These are phyloP conservation scores for Andrena cerasifolii DNA, from an alignment of 1,140 invertebrate species.

Conservation along the genomic window DNA sequence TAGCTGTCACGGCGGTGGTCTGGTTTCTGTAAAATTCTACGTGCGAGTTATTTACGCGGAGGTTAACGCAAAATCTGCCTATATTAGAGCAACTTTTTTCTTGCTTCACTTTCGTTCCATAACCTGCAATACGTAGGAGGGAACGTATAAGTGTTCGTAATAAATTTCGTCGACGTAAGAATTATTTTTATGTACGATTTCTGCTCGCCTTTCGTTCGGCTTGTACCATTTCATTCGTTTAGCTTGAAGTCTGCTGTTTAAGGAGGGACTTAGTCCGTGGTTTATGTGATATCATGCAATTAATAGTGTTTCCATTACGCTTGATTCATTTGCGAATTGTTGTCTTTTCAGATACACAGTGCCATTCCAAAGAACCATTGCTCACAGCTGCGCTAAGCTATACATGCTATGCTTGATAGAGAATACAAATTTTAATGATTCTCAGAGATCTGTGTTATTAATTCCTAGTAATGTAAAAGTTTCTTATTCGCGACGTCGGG, in stretches of 20 bases:
- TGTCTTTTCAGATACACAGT: constrained; percentile 75
- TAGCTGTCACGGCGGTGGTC: neutral
- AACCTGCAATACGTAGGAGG: constrained; percentile 13
- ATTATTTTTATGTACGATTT: neutral
- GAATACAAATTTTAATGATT: constrained; percentile 36
- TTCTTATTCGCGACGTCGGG: constrained; percentile 20
- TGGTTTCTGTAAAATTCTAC: neutral
- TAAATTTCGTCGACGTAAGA: neutral
- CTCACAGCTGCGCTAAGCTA: constrained; percentile 76
- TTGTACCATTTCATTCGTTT: too few relatives aligned
- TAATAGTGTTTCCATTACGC: neutral
- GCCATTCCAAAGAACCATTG: constrained; percentile 78
- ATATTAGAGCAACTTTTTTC: neutral
- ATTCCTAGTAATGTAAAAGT: constrained; percentile 35
- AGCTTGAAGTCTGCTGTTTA: too few relatives aligned
- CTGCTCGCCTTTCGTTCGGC: neutral
- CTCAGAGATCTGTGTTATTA: constrained; percentile 42
- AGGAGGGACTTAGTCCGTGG: too few relatives aligned
- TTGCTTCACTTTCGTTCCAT: neutral
- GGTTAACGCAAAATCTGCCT: constrained; percentile 5
- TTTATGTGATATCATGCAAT: too few relatives aligned
- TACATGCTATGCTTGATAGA: constrained; percentile 52
- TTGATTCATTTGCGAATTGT: constrained; percentile 10
- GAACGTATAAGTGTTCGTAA: neutral
- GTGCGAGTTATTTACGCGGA: neutral